Base-by-base conservation (phyloP, 2,797 vertebrate species). In the Pteropus rufus region DNA sequence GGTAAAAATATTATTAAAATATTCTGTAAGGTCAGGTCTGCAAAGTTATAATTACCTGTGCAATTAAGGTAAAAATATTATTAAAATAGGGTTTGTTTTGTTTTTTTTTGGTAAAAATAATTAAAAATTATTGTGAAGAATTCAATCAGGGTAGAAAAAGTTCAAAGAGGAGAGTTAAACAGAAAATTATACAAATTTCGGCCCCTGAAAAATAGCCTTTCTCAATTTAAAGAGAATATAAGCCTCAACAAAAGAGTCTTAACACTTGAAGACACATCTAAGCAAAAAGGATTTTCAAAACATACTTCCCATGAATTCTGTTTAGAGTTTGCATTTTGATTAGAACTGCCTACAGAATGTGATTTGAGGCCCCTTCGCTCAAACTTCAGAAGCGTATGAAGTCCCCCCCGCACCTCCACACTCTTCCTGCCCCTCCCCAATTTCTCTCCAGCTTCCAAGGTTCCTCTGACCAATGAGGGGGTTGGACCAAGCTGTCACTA, bases 401-500 rank as follows among this genome's bases (percentile, higher is more conserved):
- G 2, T 6, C 36, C 21, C 4, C 1, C n/a, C 60, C 31, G n/a
- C n/a, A 0, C 1, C 16, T 8, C 5, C 9, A 31, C 3, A 23
- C 10, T 3, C 11, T 36, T 26, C 49, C 2, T 26, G 3, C 19
- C 2, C 24, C 3, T 5, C 26, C 4, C 6, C 41, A 29, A 44
- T 39, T 87, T 89, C 46, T 41, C 36, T 85, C 41, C 41, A 52
- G 41, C 15, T 89, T 60, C 67, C 54, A 31, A 79, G 79, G 77
- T 41, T 76, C 44, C 83, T 18, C 60, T 60, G 77, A 91, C 49
- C 41, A 69, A 81, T 2, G 19, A 69, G 56, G 18, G 19, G 11
- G 0, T 3, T 39, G 26, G 54, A 21, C n/a, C 46, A 26, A 11
- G 6, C 0, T 23, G 8, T n/a, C 3, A 3, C 60, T 5, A 9